A percentile compares a stretch with the other conserved stretches of the same genome.
Evolutionary conservation across 2,113 vertebrate genomes (phyloP).

Genomic region (Oxygymnocypris stewartii): DNA sequence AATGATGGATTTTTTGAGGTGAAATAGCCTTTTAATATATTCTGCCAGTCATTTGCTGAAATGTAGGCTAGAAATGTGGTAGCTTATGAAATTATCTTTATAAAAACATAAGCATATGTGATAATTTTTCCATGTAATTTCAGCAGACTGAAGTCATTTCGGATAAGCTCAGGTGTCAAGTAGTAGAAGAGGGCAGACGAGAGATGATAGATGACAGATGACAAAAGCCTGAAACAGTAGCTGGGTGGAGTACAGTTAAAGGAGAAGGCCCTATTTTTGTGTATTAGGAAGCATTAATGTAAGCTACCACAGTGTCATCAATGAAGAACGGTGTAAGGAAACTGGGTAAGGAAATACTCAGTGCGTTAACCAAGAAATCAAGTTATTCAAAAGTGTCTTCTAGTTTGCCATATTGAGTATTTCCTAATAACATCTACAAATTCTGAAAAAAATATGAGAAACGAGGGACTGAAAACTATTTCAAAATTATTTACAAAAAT

Average conservation of each 20-base stretch:
- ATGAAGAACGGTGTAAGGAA: background rate
- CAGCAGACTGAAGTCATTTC: background rate
- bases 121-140: background rate
- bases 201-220: background rate
- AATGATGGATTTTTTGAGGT: background rate
- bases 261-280: background rate
- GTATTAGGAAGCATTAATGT: background rate
- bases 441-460: too few species aligned
- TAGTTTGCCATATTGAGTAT: too few species aligned
- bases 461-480: too few species aligned
- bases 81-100: background rate
- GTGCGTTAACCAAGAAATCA: background rate
- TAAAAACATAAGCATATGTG: background rate
- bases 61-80: background rate
- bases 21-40: background rate
- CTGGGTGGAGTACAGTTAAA: slow-evolving; percentile 21
- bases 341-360: background rate
- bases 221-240: slow-evolving; percentile 20
- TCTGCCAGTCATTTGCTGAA: background rate
- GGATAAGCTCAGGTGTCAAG: background rate
- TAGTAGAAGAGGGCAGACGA: background rate
- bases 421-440: too few species aligned
- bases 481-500: too few species aligned
- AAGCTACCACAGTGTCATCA: background rate
- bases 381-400: too few species aligned